Evolutionary conservation across 1,140 invertebrate genomes (phyloP).

Genomic region (Microplitis demolitor): DNA sequence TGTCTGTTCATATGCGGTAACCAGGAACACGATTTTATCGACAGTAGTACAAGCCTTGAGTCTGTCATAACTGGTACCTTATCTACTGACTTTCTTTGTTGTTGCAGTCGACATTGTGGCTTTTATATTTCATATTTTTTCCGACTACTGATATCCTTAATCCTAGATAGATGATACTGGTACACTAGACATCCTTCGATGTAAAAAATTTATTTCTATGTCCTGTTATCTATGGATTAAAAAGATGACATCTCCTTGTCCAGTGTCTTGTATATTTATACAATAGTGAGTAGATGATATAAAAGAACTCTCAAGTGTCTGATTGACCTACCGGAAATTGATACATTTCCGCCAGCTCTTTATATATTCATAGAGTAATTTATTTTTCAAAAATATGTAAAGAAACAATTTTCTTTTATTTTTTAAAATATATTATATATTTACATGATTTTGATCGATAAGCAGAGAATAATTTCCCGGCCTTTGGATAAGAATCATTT

Average conservation of each 20-base stretch:
- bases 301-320: background rate
- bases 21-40: background rate
- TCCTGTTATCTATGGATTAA: no score
- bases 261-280: background rate
- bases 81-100: background rate
- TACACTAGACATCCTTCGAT: no score
- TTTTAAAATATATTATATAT: background rate
- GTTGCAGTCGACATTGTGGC: background rate
- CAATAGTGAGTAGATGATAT: background rate
- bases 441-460: background rate
- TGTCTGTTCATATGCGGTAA: background rate
- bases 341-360: background rate
- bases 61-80: background rate
- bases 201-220: no score
- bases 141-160: no score
- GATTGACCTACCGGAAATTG: slow-evolving; percentile 24
- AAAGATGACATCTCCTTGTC: background rate
- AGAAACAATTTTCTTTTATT: background rate
- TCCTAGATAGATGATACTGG: no score
- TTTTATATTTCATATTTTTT: background rate
- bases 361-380: slow-evolving; percentile 38
- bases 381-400: slow-evolving; percentile 5
- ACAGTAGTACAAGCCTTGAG: background rate
- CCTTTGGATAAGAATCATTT: slow-evolving; percentile 59
- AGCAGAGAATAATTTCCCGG: background rate